These are phyloP conservation scores for Salvelinus sp. DNA, from an alignment of 2,113 vertebrate genomes.

Conservation along the genomic window DNA sequence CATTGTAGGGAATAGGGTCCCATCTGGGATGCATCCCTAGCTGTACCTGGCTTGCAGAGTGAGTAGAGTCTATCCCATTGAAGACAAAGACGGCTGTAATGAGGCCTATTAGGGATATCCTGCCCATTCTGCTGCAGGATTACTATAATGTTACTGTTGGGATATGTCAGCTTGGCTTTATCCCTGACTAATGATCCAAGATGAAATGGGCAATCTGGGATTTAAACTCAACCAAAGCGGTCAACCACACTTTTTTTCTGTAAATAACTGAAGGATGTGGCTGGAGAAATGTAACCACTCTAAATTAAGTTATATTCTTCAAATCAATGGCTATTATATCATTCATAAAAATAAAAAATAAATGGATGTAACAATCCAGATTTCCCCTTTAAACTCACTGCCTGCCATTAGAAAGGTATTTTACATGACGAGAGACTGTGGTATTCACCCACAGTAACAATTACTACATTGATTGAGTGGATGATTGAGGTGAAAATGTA, in stretches of 20 bases:
- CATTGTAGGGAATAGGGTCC: too few species aligned
- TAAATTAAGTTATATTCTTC: too few species aligned
- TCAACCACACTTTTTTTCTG: too few species aligned
- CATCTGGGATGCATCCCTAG: too few species aligned
- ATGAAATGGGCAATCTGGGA: conserved; percentile 11
- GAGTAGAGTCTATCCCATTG: too few species aligned
- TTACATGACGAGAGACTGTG: background rate
- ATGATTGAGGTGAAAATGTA: background rate
- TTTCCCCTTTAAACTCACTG: background rate
- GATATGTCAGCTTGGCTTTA: conserved; percentile 37
- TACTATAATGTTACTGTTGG: conserved; percentile 39
- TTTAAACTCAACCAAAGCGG: conserved; percentile 17
- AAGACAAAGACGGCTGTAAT: conserved; percentile 37
- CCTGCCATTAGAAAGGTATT: conserved; percentile 27
- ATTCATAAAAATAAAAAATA: too few species aligned
- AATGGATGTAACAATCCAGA: too few species aligned
- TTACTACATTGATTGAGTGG: background rate
- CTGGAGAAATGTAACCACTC: too few species aligned
- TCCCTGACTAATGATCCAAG: conserved; percentile 39
- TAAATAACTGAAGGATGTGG: too few species aligned
- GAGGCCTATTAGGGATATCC: conserved; percentile 26
- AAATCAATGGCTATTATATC: too few species aligned
- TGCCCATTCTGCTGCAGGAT: conserved; percentile 37
- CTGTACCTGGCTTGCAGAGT: too few species aligned
- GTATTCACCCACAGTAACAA: background rate